Conservation (phyloP, 1,140 invertebrate species). For the Eriocheir sinensis region DNA sequence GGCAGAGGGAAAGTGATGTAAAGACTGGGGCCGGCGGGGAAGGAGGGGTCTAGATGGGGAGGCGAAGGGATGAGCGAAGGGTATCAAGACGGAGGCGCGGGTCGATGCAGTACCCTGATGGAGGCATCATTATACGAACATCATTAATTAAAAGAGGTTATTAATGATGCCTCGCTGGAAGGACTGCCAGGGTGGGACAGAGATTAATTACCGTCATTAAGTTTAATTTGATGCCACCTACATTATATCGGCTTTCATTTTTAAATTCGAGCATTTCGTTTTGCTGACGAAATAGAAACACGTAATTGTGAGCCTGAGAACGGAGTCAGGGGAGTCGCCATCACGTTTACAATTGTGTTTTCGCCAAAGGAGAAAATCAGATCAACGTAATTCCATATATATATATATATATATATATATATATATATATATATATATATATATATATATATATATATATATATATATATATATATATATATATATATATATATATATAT, state of each 20-base stretch:
- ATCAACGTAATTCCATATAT: no score
- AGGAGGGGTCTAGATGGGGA: no score
- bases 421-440: no score
- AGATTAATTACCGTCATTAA: conserved; percentile 16
- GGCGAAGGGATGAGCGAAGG: not conserved
- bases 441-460: no score
- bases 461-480: no score
- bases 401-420: no score
- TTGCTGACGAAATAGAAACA: not conserved
- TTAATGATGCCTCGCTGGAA: not conserved
- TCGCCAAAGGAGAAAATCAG: no score
- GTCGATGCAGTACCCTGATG: not conserved
- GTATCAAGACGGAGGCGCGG: not conserved
- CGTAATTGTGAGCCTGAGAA: not conserved
- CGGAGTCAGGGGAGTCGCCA: not conserved
- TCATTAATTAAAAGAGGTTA: conserved; percentile 8
- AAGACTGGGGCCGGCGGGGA: no score
- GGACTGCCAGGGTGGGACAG: conserved; percentile 9
- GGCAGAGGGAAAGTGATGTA: no score
- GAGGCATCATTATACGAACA: not conserved
- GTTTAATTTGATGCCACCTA: not conserved
- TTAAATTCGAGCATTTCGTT: not conserved
- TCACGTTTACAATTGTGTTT: not conserved
- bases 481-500: no score
- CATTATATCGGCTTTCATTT: not conserved